Conservation (phyloP, 2,888 invertebrate genomes). For the Ptilodon capucinus region DNA sequence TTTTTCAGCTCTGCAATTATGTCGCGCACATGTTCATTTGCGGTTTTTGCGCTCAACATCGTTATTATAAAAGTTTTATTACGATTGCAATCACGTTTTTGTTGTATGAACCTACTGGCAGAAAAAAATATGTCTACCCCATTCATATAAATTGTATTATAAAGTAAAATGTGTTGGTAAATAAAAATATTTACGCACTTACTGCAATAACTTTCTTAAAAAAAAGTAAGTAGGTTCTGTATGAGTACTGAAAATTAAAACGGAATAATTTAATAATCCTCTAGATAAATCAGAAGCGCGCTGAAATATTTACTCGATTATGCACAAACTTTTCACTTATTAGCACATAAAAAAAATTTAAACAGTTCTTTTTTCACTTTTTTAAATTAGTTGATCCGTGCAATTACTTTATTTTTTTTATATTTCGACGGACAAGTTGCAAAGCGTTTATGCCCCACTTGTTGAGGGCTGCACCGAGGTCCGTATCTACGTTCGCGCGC, state of each 20-base stretch:
- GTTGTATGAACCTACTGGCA: too few species aligned
- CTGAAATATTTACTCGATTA: slow-evolving; percentile 24
- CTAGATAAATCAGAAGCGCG: slow-evolving; percentile 29
- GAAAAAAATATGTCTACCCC: too few species aligned
- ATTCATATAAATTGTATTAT: too few species aligned
- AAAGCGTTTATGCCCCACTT: slow-evolving; percentile 51
- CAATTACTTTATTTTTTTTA: slow-evolving; percentile 16
- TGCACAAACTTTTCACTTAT: slow-evolving; percentile 34
- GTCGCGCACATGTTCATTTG: slow-evolving; percentile 23
- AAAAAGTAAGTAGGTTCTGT: too few species aligned
- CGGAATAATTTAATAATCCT: slow-evolving; percentile 37
- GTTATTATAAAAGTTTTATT: too few species aligned
- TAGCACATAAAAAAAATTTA: slow-evolving; percentile 7
- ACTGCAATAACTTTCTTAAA: too few species aligned
- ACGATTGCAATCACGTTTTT: too few species aligned
- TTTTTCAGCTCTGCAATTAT: slow-evolving; percentile 26
- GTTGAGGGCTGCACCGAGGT: slow-evolving; percentile 55
- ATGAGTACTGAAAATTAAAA: slow-evolving; percentile 11
- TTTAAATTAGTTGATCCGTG: neutral
- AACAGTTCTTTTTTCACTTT: slow-evolving; percentile 6
- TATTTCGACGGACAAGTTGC: slow-evolving; percentile 35
- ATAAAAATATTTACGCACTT: too few species aligned
- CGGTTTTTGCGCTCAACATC: slow-evolving; percentile 21
- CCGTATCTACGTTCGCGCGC: slow-evolving; percentile 73
- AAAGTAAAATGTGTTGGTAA: too few species aligned